phyloP scores from a whole-genome alignment of 2,888 invertebrate genomes.

The Hyposoter dolosus region DNA sequence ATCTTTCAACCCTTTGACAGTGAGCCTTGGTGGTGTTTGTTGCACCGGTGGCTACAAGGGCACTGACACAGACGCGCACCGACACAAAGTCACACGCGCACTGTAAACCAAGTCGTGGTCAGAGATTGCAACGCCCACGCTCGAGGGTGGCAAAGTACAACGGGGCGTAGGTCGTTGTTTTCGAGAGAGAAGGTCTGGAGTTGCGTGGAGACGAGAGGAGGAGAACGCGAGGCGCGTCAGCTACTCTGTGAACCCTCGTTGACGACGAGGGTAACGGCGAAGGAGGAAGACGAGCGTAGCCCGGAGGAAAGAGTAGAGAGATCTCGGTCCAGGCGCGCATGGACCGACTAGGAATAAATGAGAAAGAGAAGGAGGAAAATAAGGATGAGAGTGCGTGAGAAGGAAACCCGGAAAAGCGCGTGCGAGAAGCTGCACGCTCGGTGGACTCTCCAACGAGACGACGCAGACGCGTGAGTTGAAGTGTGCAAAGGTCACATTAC shows the following conservation, averaged over 20 bases:
- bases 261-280: slow-evolving; percentile 52
- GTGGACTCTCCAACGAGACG: slow-evolving; percentile 34
- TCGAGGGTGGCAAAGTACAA: slow-evolving; percentile 31
- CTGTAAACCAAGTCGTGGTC: slow-evolving; percentile 13
- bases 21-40: slow-evolving; percentile 26
- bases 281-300: slow-evolving; percentile 23
- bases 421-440: slow-evolving; percentile 37
- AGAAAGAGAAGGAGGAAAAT: slow-evolving; percentile 22
- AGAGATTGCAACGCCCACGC: slow-evolving; percentile 27
- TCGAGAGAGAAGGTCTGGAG: slow-evolving; percentile 29
- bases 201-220: slow-evolving; percentile 52
- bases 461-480: slow-evolving; percentile 60
- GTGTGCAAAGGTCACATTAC: slow-evolving; percentile 62
- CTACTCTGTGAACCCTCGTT: slow-evolving; percentile 42
- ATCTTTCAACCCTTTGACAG: slow-evolving; percentile 68
- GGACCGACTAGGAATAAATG: slow-evolving; percentile 20
- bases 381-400: slow-evolving; percentile 39
- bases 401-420: slow-evolving; percentile 61
- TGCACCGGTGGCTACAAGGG: background rate
- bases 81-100: slow-evolving; percentile 14
- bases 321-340: slow-evolving; percentile 25
- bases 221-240: slow-evolving; percentile 64
- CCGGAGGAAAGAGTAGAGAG: slow-evolving; percentile 6
- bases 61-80: slow-evolving; percentile 2
- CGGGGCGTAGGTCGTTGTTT: slow-evolving; percentile 48